These are phyloP conservation scores for Drosophila ambigua DNA, from an alignment of 1,140 invertebrate species.

Conservation along the genomic window DNA sequence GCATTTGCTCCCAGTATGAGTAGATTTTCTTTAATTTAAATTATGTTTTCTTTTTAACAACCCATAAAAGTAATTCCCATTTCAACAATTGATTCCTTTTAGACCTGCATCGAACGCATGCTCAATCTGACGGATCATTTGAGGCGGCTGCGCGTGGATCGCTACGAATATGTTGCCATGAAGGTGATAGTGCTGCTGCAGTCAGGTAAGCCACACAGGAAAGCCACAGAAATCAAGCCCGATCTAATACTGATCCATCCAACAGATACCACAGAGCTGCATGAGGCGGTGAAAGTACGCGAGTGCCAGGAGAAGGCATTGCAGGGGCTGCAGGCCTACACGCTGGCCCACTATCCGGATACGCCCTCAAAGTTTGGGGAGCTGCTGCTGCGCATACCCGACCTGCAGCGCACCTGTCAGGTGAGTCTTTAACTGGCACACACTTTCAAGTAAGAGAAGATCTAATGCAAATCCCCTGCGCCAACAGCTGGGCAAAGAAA, in stretches of 20 bases:
- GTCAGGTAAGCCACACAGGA: slow-evolving; percentile 88
- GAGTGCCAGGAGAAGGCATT: slow-evolving; percentile 97
- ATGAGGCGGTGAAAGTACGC: slow-evolving; percentile 95
- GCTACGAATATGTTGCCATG: slow-evolving; percentile 98
- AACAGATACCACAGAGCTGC: slow-evolving; percentile 94
- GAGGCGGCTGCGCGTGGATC: slow-evolving; percentile 94
- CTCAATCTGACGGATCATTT: slow-evolving; percentile 97
- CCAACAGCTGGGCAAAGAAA: slow-evolving; percentile 94
- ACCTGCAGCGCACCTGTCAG: slow-evolving; percentile 96
- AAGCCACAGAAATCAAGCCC: accelerated
- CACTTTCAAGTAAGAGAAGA: neutral
- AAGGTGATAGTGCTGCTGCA: slow-evolving; percentile 97
- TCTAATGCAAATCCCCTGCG: neutral
- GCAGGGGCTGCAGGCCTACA: slow-evolving; percentile 96
- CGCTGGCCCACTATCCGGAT: slow-evolving; percentile 94
- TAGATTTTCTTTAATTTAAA: too few relatives aligned
- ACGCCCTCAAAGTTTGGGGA: slow-evolving; percentile 98
- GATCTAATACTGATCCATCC: slow-evolving; percentile 49
- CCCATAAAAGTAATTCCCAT: neutral
- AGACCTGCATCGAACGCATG: slow-evolving; percentile 96
- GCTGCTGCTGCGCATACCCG: slow-evolving; percentile 95
- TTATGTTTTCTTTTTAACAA: too few relatives aligned
- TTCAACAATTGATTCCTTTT: slow-evolving; percentile 5
- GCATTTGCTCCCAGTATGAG: too few relatives aligned
- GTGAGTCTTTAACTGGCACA: slow-evolving; percentile 83